Evolutionary conservation across 2,797 vertebrate genomes (phyloP).

Genomic region (Spondyliosoma cantharus): DNA sequence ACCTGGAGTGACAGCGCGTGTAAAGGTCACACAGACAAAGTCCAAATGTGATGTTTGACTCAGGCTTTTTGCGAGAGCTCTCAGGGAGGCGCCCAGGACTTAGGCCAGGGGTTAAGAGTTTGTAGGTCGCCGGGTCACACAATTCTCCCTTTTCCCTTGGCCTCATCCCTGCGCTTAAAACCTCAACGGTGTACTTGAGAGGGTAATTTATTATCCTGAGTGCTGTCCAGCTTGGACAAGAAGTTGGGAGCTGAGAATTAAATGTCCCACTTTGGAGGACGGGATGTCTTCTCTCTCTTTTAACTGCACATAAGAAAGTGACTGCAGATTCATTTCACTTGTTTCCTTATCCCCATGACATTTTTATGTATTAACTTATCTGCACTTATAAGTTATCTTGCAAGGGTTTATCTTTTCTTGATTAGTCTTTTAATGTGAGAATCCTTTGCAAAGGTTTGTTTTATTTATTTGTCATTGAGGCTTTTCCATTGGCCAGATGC

Average conservation of each 20-base stretch:
- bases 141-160: constrained; percentile 82
- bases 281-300: constrained; percentile 29
- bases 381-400: constrained; percentile 9
- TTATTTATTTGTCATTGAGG: not conserved
- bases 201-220: constrained; percentile 84
- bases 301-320: constrained; percentile 2
- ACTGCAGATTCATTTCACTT: not conserved
- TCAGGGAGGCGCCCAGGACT: constrained; percentile 77
- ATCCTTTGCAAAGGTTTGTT: constrained; percentile 17
- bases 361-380: not conserved
- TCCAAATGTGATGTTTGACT: constrained; percentile 73
- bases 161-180: constrained; percentile 81
- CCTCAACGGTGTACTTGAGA: constrained; percentile 83
- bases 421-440: constrained; percentile 34
- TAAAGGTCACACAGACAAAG: constrained; percentile 73
- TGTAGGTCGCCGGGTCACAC: constrained; percentile 81
- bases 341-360: constrained; percentile 14
- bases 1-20: constrained; percentile 69
- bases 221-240: constrained; percentile 68
- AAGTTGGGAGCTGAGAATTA: constrained; percentile 56
- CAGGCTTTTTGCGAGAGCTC: constrained; percentile 60
- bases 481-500: not conserved
- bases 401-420: constrained; percentile 23
- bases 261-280: constrained; percentile 61
- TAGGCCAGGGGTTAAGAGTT: constrained; percentile 86